Evolutionary conservation across 2,888 invertebrate genomes (phyloP), one percentile per base, ranked within the genome.

Genomic region (Zelleria hepariella): DNA sequence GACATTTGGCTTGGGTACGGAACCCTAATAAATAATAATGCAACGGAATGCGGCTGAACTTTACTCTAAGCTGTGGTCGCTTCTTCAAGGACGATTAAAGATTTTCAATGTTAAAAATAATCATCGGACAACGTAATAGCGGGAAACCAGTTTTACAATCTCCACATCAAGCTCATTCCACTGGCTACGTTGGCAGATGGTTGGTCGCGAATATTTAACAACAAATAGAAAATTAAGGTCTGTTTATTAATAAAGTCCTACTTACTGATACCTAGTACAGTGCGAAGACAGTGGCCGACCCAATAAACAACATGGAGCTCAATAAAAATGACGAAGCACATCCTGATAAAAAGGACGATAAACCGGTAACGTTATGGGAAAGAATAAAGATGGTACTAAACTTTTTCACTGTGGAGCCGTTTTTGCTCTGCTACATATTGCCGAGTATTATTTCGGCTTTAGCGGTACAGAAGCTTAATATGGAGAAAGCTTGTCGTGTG

Each of bases 351-450:
- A 26, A 51, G 58, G 57, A 26, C 32, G 10, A 32, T 54, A 57
- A 65, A 65, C 58, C 66, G 5, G 60, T 65, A 57, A 25, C 54
- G 2, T 47, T 57, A 24, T 1, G 21, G 10, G 20, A 58, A 21
- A 32, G n/a, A 24, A 55, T 59, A 25, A 55, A 55, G 49, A 24
- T 7, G 10, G 7, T 42, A 10, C 26, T 56, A 23, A 51, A 27
- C 21, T 55, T 51, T 63, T 78, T 93, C 20, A 93, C 93, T 0
- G 92, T 93, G 1, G 93, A 93, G 73, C 93, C 93, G 0, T 91
- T 91, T 68, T 72, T 93, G 55, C 77, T 92, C 6, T 91, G 91
- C 64, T 93, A 92, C 67, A 83, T 93, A 24, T 78, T 93, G 70
- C 93, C 93, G 10, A 89, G 82, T 65, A 85, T 91, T 0, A 78